Evolutionary conservation across 2,888 invertebrate genomes (phyloP).

Genomic region (Xanthia togata): DNA sequence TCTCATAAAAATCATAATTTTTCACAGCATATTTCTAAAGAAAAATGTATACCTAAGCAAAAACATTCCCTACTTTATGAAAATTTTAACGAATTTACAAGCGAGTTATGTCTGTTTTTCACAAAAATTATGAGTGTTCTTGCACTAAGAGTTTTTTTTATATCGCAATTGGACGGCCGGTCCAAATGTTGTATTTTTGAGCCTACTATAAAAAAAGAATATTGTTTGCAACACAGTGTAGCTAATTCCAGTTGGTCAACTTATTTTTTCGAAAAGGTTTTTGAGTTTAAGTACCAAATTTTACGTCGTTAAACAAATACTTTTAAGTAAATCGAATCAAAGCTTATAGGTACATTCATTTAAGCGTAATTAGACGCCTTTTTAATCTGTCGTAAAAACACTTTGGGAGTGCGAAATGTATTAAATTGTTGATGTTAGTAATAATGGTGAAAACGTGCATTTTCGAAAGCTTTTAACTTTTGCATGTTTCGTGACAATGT

Average conservation of each 20-base stretch:
- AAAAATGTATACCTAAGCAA: neutral
- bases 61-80: neutral
- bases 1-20: neutral
- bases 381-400: neutral
- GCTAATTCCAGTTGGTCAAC: neutral
- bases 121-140: constrained; percentile 18
- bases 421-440: neutral
- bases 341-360: neutral
- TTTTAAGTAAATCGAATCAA: neutral
- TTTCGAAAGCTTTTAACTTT: no score
- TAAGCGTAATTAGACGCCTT: neutral
- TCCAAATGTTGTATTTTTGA: constrained; percentile 36
- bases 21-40: neutral
- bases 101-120: neutral
- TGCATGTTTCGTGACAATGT: no score
- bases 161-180: constrained; percentile 4
- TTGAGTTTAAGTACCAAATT: neutral
- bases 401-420: neutral
- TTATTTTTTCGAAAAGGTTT: neutral
- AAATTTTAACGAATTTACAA: constrained; percentile 20
- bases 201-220: constrained; percentile 16
- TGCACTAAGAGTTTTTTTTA: constrained; percentile 35
- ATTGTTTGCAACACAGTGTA: constrained; percentile 18
- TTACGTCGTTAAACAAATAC: neutral
- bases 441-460: no score